phyloP scores from a whole-genome alignment of 2,113 vertebrate species.

The Ceyx cyanopectus region DNA sequence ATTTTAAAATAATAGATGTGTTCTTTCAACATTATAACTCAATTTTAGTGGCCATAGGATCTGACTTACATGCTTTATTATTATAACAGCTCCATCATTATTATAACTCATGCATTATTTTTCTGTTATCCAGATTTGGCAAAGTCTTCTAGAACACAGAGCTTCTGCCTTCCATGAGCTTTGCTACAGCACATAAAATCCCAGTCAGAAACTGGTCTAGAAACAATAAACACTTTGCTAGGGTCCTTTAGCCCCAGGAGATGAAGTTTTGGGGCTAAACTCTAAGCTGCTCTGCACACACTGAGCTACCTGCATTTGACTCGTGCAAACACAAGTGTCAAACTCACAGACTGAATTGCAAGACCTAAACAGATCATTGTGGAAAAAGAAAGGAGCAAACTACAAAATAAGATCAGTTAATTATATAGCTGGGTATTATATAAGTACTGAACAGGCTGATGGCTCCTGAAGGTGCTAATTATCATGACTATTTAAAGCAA shows the following conservation, averaged over 20 bases:
- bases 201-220: not conserved
- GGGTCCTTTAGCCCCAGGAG: not conserved
- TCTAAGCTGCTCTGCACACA: not conserved
- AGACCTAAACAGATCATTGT: not conserved
- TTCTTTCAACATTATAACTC: not conserved
- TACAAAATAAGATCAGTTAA: conserved; percentile 27
- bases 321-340: not conserved
- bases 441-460: not conserved
- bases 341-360: not conserved
- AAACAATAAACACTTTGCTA: not conserved
- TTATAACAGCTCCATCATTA: not conserved
- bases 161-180: not conserved
- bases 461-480: conserved; percentile 21
- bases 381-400: not conserved
- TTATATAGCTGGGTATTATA: not conserved
- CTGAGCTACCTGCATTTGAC: not conserved
- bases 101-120: not conserved
- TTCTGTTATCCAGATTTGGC: not conserved
- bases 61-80: not conserved
- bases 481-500: conserved; percentile 24
- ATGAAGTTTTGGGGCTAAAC: not conserved
- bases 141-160: not conserved
- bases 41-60: not conserved
- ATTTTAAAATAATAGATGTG: not conserved
- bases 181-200: not conserved